phyloP scores from a whole-genome alignment of 2,888 invertebrate genomes.

The Eilema caniola region DNA sequence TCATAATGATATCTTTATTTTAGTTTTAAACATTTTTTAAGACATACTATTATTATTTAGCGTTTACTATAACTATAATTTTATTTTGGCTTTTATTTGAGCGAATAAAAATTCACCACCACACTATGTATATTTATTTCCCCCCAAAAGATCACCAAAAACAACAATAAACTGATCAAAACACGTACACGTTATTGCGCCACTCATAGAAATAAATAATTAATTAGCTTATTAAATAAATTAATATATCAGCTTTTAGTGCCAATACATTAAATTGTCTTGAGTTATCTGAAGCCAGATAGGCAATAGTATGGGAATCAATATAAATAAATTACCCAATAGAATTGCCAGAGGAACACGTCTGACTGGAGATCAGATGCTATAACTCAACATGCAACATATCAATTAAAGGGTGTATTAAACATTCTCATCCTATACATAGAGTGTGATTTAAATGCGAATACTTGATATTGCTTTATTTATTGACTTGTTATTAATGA shows the following conservation, averaged over 20 bases:
- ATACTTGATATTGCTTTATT: constrained; percentile 52
- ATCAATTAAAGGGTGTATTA: constrained; percentile 82
- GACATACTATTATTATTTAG: too few species aligned
- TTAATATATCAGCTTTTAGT: constrained; percentile 51
- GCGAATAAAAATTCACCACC: neutral
- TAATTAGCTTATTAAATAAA: constrained; percentile 28
- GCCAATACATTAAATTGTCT: constrained; percentile 67
- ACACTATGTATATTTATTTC: neutral
- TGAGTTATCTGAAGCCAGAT: constrained; percentile 69
- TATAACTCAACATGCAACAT: constrained; percentile 82
- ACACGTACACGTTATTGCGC: constrained; percentile 4
- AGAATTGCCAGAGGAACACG: constrained; percentile 77
- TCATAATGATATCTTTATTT: too few species aligned
- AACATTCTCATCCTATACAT: constrained; percentile 69
- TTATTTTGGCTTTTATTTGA: neutral
- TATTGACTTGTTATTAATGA: constrained; percentile 53
- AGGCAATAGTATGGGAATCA: constrained; percentile 76
- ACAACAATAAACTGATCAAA: constrained; percentile 10
- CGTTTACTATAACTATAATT: too few species aligned
- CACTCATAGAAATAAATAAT: constrained; percentile 14
- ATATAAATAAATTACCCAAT: constrained; percentile 83
- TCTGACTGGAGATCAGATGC: constrained; percentile 72
- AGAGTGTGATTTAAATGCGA: constrained; percentile 69
- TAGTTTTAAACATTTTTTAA: too few species aligned
- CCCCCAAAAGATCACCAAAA: neutral